Evolutionary conservation across 2,797 vertebrate genomes (phyloP), one percentile per base, ranked within the genome.

Genomic region (Rhinichthys osculus): DNA sequence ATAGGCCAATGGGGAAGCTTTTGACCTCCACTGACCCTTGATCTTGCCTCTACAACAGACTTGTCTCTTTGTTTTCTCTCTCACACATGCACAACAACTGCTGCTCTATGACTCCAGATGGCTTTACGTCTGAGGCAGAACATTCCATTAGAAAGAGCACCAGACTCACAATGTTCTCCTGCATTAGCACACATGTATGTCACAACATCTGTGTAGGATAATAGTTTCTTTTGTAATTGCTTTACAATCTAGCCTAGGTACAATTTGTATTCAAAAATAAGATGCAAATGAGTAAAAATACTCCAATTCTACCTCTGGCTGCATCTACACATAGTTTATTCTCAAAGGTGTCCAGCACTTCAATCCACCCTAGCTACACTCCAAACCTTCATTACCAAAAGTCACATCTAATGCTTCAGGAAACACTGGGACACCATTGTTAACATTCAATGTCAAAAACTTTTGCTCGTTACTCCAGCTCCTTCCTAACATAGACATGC

Each of bases 121-220:
- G 92, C 90, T 90, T 88, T 35, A 85, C 2, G 13, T 92, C 92
- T 72, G 66, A 91, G 91, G 90, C 91, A 90, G 88, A 82, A 85
- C 84, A 86, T 85, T 88, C 90, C 78, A 86, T 38, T 62, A 89
- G 11, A 35, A 47, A 76, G 84, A 92, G 92, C 90, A 90, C 3
- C 73, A 66, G 57, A 64, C 67, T 78, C 64, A 42, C 33, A 44
- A 54, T 38, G 23, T 23, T 85, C 50, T 78, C 38, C 13, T 71
- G 78, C 21, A 70, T 57, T 38, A 19, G 59, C 33, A 69, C 78
- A 81, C 11, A 50, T 81, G 44, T 11, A 35, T 52, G 62, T 30
- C 50, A 59, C 52, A 71, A 21, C 80, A 59, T 52, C 3, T 14
- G 70, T 57, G 7, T 23, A 30, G 19, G 14, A 82, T 27, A 19